Base-by-base conservation (phyloP, 2,888 invertebrate genomes). In the Bruchidius siliquastri region DNA sequence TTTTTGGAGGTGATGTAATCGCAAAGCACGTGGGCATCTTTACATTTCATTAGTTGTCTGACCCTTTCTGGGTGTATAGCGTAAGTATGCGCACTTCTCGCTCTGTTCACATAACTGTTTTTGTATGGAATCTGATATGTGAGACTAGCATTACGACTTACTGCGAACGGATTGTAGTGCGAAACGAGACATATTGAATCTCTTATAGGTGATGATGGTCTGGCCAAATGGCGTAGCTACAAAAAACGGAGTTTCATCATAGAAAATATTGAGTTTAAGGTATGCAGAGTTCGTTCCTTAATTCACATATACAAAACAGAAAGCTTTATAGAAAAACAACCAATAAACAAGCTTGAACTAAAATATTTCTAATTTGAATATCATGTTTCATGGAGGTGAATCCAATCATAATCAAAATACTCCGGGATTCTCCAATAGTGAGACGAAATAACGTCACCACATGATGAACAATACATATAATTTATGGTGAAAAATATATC, bases 61-160 rank as follows among this genome's bases (percentile, higher is more conserved):
- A 80, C 69, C 70, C 77, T 76, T 73, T 80, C 80, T 8, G 80
- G 80, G 71, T 80, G 80, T 0, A 75, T 72, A 67, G 21, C 49
- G 49, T 49, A 49, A 49, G 49, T 49, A 68, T 71, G n/a, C 74
- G 21, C 13, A 73, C 74, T 2, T 20, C 68, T 2, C 74, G 72
- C 49, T 49, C 49, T 49, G 49, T 49, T 49, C 49, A 49, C 49
- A 18, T 13, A 49, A 49, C 49, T 49, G 49, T 49, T 49, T 49
- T 49, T 49, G 49, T 49, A 49, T 13, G 49, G 49, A 13, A 49
- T 49, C 49, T 8, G 49, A 49, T 49, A 49, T 3, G 49, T 49
- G 18, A 49, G 49, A 49, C 49, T 49, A 1, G 49, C 13, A 3
- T 49, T 49, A 13, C 49, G 49, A 18, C 49, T 49, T 49, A 49